A percentile compares a stretch with the other conserved stretches of the same genome.
phyloP scores from a whole-genome alignment of 2,797 vertebrate species.

The Anableps anableps region DNA sequence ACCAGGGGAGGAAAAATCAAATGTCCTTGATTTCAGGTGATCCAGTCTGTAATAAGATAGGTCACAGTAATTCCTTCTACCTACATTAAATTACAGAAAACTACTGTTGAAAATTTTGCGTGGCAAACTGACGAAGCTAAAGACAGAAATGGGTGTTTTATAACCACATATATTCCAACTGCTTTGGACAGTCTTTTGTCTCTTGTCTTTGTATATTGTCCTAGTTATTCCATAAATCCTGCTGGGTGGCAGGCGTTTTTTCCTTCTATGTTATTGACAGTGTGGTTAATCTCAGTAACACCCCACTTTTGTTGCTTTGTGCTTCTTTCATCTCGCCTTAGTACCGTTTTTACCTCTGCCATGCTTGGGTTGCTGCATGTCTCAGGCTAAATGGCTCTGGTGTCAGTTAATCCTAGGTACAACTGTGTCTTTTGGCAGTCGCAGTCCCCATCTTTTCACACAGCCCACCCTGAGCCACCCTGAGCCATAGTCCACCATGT shows the following conservation, averaged over 20 bases:
- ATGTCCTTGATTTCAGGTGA: constrained; percentile 20
- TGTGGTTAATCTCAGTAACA: constrained; percentile 44
- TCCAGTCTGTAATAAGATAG: not conserved
- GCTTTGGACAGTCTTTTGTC: constrained; percentile 28
- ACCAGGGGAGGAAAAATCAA: constrained; percentile 20
- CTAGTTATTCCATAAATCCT: constrained; percentile 56
- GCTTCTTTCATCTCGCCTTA: constrained; percentile 43
- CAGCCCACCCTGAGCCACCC: constrained; percentile 2
- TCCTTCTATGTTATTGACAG: constrained; percentile 48
- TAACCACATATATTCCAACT: constrained; percentile 1
- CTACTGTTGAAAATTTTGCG: not conserved
- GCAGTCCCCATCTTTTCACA: constrained; percentile 9
- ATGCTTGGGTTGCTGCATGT: not conserved
- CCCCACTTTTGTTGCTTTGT: constrained; percentile 30
- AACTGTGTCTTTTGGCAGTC: constrained; percentile 48
- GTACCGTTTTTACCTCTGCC: constrained; percentile 36
- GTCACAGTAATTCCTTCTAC: not conserved
- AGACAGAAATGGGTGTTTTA: not conserved
- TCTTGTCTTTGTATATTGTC: constrained; percentile 42
- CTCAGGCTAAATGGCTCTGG: constrained; percentile 19
- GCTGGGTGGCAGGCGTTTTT: constrained; percentile 35
- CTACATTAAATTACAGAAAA: not conserved
- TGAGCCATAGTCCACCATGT: constrained; percentile 14
- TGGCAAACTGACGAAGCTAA: not conserved
- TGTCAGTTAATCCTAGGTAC: constrained; percentile 54